Conservation (phyloP, 2,113 vertebrate genomes). For the Chloebia gouldiae region DNA sequence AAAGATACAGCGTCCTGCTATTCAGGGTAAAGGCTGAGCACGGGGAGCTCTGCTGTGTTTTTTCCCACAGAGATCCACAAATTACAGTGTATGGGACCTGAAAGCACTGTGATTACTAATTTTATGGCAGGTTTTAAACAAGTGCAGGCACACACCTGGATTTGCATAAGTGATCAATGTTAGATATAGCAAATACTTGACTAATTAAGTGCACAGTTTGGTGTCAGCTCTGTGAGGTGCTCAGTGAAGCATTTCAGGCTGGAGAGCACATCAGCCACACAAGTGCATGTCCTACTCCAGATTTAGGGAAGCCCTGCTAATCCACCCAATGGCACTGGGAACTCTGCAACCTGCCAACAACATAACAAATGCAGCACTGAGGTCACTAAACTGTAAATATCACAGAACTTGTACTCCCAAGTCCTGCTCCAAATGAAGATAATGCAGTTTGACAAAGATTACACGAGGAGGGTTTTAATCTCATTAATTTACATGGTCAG, state of each 20-base stretch:
- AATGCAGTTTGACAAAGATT: background rate
- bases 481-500: background rate
- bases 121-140: background rate
- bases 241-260: background rate
- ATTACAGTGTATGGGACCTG: background rate
- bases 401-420: background rate
- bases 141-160: background rate
- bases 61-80: background rate
- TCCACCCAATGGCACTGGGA: accelerated
- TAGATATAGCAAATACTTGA: background rate
- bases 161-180: background rate
- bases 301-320: background rate
- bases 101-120: background rate
- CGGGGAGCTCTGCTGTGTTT: accelerated
- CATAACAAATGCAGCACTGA: background rate
- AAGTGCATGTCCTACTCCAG: background rate
- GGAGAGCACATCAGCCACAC: background rate
- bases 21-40: background rate
- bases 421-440: background rate
- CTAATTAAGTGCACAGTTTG: background rate
- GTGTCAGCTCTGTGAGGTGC: accelerated
- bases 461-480: background rate
- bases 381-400: background rate
- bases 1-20: accelerated
- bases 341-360: background rate